phyloP scores from a whole-genome alignment of 2,888 invertebrate species.

The Eucera pruinosa region DNA sequence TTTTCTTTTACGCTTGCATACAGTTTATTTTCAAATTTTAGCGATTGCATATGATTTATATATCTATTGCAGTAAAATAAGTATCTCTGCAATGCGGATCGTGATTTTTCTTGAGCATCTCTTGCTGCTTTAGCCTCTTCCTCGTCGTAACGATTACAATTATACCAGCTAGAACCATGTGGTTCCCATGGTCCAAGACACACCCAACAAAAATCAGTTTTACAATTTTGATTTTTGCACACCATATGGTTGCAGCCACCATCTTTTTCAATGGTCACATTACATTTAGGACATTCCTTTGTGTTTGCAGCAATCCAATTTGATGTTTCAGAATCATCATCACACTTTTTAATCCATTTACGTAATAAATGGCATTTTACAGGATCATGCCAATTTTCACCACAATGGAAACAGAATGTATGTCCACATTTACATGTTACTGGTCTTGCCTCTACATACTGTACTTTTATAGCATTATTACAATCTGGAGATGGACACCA shows the following conservation, averaged over 20 bases:
- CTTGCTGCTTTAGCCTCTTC: constrained; percentile 98
- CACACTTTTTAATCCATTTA: constrained; percentile 99
- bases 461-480: constrained; percentile 96
- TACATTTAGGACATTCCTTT: constrained; percentile 99
- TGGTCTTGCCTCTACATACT: constrained; percentile 95
- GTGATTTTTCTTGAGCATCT: constrained; percentile 97
- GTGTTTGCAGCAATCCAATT: constrained; percentile 99
- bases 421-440: constrained; percentile 97
- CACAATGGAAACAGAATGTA: constrained; percentile 98
- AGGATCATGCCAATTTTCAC: constrained; percentile 99
- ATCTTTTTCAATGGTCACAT: constrained; percentile 98
- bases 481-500: constrained; percentile 99
- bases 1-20: constrained; percentile 98
- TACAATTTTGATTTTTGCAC: constrained; percentile 99
- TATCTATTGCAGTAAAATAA: constrained; percentile 99
- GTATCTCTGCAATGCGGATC: constrained; percentile 97
- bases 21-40: constrained; percentile 98
- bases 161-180: constrained; percentile 99
- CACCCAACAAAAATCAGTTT: constrained; percentile 99
- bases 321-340: constrained; percentile 99
- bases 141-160: constrained; percentile 98
- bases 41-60: constrained; percentile 99
- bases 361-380: constrained; percentile 96
- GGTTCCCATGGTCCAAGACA: constrained; percentile 99
- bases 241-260: constrained; percentile 99